Percentiles rank a stretch among this genome's conserved stretches.
phyloP scores from a whole-genome alignment of 2,888 invertebrate species.

The Polydesmus complanatus region DNA sequence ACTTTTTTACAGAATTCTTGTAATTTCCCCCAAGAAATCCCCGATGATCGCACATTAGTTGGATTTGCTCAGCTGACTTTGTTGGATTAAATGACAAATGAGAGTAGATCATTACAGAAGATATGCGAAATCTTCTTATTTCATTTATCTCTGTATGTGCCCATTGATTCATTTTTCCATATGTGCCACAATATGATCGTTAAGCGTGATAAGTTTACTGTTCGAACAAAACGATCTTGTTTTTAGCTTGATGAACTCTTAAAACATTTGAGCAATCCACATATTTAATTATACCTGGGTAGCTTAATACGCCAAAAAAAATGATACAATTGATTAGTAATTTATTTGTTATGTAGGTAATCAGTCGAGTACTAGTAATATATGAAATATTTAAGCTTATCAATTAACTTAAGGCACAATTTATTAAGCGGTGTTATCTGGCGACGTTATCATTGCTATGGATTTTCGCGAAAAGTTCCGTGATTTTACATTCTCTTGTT shows the following conservation, averaged over 20 bases:
- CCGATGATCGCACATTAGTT: conserved; percentile 86
- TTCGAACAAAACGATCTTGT: neutral
- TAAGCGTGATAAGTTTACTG: neutral
- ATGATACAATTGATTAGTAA: neutral
- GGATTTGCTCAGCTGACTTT: conserved; percentile 97
- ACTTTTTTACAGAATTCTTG: conserved; percentile 32
- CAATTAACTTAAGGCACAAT: neutral
- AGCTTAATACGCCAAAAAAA: neutral
- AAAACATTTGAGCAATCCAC: neutral
- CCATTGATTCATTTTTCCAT: neutral
- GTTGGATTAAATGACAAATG: conserved; percentile 47
- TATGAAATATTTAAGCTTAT: neutral
- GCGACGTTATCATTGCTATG: neutral
- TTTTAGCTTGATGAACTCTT: neutral
- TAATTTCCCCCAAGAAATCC: conserved; percentile 46
- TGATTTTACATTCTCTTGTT: too few relatives aligned
- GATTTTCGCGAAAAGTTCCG: too few relatives aligned
- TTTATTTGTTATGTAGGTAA: neutral
- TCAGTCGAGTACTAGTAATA: neutral
- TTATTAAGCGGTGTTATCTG: neutral
- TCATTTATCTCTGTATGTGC: neutral
- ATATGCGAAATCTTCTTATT: neutral
- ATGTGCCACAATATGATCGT: neutral
- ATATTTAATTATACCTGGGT: neutral
- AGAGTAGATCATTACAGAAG: too few relatives aligned